Conservation (phyloP, 2,888 invertebrate species). For the Pycnomerus fuliginosus region DNA sequence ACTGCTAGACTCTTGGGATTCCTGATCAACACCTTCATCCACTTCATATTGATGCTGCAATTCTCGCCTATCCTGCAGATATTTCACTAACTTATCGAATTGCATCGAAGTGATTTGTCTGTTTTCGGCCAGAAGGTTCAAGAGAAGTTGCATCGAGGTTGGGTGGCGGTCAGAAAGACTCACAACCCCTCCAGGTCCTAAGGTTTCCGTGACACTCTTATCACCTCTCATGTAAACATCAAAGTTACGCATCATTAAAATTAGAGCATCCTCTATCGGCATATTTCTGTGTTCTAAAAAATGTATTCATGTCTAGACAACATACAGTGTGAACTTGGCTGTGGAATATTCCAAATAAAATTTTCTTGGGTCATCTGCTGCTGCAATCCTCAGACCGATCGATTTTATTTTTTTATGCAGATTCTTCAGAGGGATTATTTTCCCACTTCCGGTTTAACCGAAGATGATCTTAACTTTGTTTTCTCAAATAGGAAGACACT, state of each 20-base stretch:
- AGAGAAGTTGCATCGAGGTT: conserved; percentile 62
- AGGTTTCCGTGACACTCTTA: conserved; percentile 36
- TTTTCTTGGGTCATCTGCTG: too few relatives aligned
- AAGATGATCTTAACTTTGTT: too few relatives aligned
- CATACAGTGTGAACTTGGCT: too few relatives aligned
- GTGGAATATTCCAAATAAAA: too few relatives aligned
- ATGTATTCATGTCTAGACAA: neutral
- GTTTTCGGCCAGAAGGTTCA: conserved; percentile 82
- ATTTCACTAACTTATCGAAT: conserved; percentile 74
- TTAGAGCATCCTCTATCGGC: conserved; percentile 89
- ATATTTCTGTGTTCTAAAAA: conserved; percentile 88
- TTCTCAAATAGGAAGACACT: too few relatives aligned
- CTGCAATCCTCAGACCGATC: too few relatives aligned
- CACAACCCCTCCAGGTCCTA: conserved; percentile 36
- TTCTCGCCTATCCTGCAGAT: conserved; percentile 72
- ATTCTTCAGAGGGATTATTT: too few relatives aligned
- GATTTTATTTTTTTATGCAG: too few relatives aligned
- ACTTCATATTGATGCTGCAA: conserved; percentile 74
- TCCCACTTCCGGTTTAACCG: too few relatives aligned
- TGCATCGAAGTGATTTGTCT: conserved; percentile 73
- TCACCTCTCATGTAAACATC: conserved; percentile 60
- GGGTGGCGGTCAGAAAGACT: conserved; percentile 58
- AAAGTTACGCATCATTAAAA: conserved; percentile 73
- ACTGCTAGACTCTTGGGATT: conserved; percentile 52
- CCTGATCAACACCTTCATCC: conserved; percentile 62